Evolutionary conservation across 2,113 vertebrate genomes (phyloP).

Genomic region (Nymphicus hollandicus): DNA sequence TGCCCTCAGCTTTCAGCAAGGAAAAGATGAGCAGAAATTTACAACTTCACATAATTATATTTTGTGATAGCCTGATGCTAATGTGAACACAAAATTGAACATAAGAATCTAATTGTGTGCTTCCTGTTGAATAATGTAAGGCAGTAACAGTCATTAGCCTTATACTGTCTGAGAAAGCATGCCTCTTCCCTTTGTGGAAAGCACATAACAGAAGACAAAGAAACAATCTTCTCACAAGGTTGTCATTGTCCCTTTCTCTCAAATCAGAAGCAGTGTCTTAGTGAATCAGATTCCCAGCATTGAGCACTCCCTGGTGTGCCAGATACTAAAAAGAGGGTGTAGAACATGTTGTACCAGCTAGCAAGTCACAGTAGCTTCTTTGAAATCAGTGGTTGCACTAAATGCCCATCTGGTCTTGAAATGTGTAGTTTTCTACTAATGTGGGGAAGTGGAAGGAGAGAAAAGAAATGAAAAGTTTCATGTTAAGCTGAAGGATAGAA

Average conservation of each 20-base stretch:
- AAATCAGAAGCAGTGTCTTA: not conserved
- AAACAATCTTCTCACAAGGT: not conserved
- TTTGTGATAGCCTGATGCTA: conserved; percentile 61
- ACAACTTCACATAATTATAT: conserved; percentile 47
- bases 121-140: conserved; percentile 69
- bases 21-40: conserved; percentile 19
- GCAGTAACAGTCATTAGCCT: conserved; percentile 29
- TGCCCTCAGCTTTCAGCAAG: not conserved
- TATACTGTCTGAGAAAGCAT: not conserved
- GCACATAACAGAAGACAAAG: conserved; percentile 6
- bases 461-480: not conserved
- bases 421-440: not conserved
- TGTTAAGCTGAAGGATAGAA: not conserved
- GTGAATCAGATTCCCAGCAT: not conserved
- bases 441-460: not conserved
- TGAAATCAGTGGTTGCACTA: not conserved
- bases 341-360: not conserved
- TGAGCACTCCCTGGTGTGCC: not conserved
- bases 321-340: not conserved
- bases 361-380: not conserved
- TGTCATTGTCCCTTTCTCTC: not conserved
- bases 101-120: conserved; percentile 52
- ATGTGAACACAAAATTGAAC: conserved; percentile 43
- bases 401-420: not conserved
- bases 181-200: conserved; percentile 19